Conservation (phyloP, 1,140 invertebrate genomes). For the Psix sp. region DNA sequence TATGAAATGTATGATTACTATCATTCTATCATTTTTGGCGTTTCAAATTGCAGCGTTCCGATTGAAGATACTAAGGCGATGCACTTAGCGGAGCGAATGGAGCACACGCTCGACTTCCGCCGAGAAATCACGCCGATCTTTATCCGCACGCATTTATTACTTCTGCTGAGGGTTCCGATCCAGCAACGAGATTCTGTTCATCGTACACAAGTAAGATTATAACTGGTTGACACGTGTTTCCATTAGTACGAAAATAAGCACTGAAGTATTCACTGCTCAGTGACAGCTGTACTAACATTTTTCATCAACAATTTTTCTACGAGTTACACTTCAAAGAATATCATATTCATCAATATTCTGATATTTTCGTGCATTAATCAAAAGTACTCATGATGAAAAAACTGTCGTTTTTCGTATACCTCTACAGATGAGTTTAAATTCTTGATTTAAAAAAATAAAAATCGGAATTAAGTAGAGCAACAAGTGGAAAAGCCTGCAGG, state of each 20-base stretch:
- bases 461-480: too few species aligned
- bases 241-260: slow-evolving; percentile 60
- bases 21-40: slow-evolving; percentile 35
- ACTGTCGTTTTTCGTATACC: too few species aligned
- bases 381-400: too few species aligned
- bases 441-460: too few species aligned
- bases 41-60: slow-evolving; percentile 38
- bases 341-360: too few species aligned
- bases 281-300: too few species aligned
- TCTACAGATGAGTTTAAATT: too few species aligned
- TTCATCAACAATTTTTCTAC: too few species aligned
- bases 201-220: slow-evolving; percentile 22
- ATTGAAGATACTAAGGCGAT: slow-evolving; percentile 44
- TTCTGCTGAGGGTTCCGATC: slow-evolving; percentile 24
- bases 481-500: too few species aligned
- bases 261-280: too few species aligned
- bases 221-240: slow-evolving; percentile 51
- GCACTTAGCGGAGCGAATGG: slow-evolving; percentile 50
- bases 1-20: slow-evolving; percentile 32
- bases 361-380: too few species aligned
- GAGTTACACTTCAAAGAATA: too few species aligned
- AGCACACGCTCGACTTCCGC: slow-evolving; percentile 53
- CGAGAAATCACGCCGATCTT: slow-evolving; percentile 48
- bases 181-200: slow-evolving; percentile 30
- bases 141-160: slow-evolving; percentile 49